Evolutionary conservation across 2,113 vertebrate genomes (phyloP).

Genomic region (Alosa alosa): DNA sequence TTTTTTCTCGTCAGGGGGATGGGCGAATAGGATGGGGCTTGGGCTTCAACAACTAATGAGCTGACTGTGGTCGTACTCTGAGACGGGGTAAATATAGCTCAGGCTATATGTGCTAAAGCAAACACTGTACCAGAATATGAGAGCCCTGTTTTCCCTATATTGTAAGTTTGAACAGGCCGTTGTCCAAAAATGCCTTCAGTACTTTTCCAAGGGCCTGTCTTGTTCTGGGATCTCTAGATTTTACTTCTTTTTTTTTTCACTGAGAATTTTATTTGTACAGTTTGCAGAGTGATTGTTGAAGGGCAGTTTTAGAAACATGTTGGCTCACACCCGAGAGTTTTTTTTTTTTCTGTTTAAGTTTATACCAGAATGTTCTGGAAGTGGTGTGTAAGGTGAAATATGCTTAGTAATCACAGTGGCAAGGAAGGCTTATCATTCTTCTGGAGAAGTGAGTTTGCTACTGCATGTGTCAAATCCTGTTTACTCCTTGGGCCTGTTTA

Average conservation of each 20-base stretch:
- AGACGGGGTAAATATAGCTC: constrained; percentile 37
- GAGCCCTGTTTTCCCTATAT: constrained; percentile 30
- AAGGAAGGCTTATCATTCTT: not conserved
- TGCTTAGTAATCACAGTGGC: not conserved
- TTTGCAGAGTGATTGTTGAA: not conserved
- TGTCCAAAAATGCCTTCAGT: constrained; percentile 40
- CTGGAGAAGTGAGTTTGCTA: not conserved
- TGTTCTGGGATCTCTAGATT: constrained; percentile 31
- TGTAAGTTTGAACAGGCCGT: constrained; percentile 41
- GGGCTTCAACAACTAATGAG: not conserved
- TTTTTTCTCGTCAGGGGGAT: not conserved
- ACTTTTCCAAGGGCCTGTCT: constrained; percentile 40
- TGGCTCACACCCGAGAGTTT: not conserved
- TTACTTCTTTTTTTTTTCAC: constrained; percentile 29
- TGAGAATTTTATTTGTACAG: not conserved
- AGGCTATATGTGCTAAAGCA: constrained; percentile 35
- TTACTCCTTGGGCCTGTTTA: no score
- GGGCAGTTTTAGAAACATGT: not conserved
- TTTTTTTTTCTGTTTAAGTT: not conserved
- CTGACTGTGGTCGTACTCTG: constrained; percentile 35
- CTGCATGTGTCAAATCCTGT: not conserved
- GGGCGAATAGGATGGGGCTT: constrained; percentile 18
- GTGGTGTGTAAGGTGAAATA: not conserved
- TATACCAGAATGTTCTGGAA: not conserved
- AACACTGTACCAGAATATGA: not conserved